phyloP scores from a whole-genome alignment of 2,888 invertebrate genomes.

The Subacronicta megacephala region DNA sequence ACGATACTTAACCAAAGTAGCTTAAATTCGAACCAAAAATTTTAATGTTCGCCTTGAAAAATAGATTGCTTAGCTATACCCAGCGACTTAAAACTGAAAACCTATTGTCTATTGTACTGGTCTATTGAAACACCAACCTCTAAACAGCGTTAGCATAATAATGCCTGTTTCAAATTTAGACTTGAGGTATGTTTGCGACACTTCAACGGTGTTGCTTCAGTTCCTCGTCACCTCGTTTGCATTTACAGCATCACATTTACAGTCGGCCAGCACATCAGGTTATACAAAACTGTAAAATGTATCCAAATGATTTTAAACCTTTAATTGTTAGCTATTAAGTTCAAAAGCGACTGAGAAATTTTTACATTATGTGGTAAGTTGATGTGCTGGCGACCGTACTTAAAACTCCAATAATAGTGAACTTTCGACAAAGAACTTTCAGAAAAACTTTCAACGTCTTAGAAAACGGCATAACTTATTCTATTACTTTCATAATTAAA shows the following conservation, averaged over 20 bases:
- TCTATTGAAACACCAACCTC: constrained; percentile 21
- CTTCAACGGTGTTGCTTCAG: constrained; percentile 12
- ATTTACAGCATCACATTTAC: too few species aligned
- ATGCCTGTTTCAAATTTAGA: constrained; percentile 56
- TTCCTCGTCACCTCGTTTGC: background rate
- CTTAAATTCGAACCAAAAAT: background rate
- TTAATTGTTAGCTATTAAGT: too few species aligned
- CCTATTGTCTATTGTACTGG: constrained; percentile 20
- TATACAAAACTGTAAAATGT: too few species aligned
- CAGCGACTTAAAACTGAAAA: constrained; percentile 17
- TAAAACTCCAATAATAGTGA: too few species aligned
- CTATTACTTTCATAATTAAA: background rate
- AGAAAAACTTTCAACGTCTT: too few species aligned
- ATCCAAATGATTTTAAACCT: too few species aligned
- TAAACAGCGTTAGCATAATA: constrained; percentile 57
- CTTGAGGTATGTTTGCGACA: constrained; percentile 36
- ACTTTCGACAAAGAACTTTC: too few species aligned
- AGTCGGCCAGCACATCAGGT: too few species aligned
- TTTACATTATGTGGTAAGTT: too few species aligned
- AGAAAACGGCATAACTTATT: background rate
- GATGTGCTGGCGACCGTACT: background rate
- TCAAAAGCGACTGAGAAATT: too few species aligned
- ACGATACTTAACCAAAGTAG: background rate
- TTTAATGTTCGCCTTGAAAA: background rate
- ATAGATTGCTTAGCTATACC: constrained; percentile 4